Evolutionary conservation across 2,888 invertebrate genomes (phyloP).

Genomic region (Lochmaea crataegi): DNA sequence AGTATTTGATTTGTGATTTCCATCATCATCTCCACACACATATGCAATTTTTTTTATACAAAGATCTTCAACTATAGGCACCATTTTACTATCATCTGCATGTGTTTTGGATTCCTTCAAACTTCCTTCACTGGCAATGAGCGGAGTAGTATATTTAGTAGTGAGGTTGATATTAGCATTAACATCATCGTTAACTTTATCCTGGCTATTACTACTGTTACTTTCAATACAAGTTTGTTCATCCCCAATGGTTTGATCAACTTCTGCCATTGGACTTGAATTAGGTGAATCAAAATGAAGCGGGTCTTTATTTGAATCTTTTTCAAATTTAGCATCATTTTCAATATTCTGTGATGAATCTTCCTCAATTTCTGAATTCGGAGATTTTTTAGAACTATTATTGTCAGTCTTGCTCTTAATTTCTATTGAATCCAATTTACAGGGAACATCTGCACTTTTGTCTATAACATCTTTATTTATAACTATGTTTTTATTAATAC

Average conservation of each 20-base stretch:
- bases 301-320: constrained; percentile 54
- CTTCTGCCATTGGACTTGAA: constrained; percentile 39
- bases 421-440: constrained; percentile 54
- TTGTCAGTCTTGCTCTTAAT: constrained; percentile 57
- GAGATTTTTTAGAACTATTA: constrained; percentile 41
- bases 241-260: constrained; percentile 43
- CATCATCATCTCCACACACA: constrained; percentile 42
- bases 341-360: constrained; percentile 9
- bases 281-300: constrained; percentile 67
- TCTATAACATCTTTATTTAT: constrained; percentile 42
- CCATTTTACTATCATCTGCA: constrained; percentile 25
- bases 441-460: constrained; percentile 51
- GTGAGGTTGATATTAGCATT: not conserved
- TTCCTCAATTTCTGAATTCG: constrained; percentile 30
- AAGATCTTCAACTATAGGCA: constrained; percentile 42
- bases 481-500: constrained; percentile 44
- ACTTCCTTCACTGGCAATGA: constrained; percentile 9
- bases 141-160: not conserved
- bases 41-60: constrained; percentile 51
- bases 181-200: not conserved
- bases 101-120: constrained; percentile 17
- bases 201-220: constrained; percentile 18
- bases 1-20: not conserved
- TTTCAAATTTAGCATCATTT: constrained; percentile 42
- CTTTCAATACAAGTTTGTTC: constrained; percentile 11